Evolutionary conservation across 2,113 vertebrate genomes (phyloP).

Genomic region (Prochilodus magdalenae): DNA sequence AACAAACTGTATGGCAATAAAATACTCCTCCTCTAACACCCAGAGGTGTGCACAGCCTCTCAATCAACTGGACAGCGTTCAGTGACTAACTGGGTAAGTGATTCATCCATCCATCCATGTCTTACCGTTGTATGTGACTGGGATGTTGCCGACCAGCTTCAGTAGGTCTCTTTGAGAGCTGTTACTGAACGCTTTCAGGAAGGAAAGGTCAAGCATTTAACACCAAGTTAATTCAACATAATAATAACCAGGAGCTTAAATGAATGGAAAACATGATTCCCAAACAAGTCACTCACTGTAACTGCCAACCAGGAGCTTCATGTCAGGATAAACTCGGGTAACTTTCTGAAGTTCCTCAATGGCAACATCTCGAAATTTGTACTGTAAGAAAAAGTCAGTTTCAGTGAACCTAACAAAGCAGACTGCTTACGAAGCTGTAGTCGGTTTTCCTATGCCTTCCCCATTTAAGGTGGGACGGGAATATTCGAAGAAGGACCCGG

Average conservation of each 20-base stretch:
- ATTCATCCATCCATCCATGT: neutral
- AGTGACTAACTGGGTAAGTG: neutral
- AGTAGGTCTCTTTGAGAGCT: conserved; percentile 91
- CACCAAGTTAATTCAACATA: neutral
- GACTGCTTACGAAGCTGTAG: no score
- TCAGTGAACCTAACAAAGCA: neutral
- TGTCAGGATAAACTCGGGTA: conserved; percentile 61
- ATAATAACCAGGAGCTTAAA: no score
- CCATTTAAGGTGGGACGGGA: no score
- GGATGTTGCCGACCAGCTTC: conserved; percentile 88
- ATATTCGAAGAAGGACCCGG: no score
- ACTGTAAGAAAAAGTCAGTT: conserved; percentile 62
- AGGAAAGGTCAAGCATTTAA: neutral
- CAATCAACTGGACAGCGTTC: no score
- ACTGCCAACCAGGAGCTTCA: conserved; percentile 62
- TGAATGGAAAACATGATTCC: neutral
- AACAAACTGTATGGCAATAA: no score
- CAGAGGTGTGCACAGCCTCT: no score
- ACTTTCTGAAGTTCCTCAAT: conserved; percentile 77
- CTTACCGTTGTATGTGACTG: conserved; percentile 88
- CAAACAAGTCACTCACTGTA: conserved; percentile 72
- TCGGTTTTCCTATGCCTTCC: no score
- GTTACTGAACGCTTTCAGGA: conserved; percentile 87
- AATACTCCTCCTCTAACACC: no score
- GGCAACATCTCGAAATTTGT: conserved; percentile 79